phyloP scores from a whole-genome alignment of 2,797 vertebrate genomes.

The Paramormyrops hopkinsi region DNA sequence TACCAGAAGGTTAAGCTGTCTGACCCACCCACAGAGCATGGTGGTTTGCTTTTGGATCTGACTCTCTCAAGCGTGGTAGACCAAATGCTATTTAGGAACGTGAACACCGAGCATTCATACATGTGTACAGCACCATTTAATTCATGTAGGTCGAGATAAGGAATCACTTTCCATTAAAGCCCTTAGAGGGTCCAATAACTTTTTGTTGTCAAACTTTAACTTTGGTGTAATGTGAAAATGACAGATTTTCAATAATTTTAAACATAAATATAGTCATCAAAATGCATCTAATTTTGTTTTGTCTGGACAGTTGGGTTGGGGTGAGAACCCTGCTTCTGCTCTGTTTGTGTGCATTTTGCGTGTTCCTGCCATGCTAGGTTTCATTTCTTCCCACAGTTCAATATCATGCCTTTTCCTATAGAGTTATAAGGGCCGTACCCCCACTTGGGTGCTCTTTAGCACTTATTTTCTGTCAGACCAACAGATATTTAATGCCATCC shows the following conservation, averaged over 20 bases:
- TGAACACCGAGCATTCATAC: neutral
- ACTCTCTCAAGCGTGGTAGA: neutral
- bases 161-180: neutral
- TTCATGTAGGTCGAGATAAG: neutral
- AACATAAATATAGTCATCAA: neutral
- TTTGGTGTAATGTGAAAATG: neutral
- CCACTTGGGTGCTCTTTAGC: neutral
- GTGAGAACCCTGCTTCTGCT: neutral
- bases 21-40: conserved; percentile 10
- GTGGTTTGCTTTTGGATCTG: conserved; percentile 24
- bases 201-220: neutral
- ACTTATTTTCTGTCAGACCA: neutral
- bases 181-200: neutral
- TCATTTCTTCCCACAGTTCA: neutral
- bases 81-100: conserved; percentile 9
- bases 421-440: neutral
- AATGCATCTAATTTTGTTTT: neutral
- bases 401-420: neutral
- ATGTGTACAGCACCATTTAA: neutral
- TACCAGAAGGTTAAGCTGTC: neutral
- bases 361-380: neutral
- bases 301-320: neutral
- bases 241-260: neutral
- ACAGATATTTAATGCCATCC: neutral
- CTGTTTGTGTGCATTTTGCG: neutral